Evolutionary conservation across 2,888 invertebrate species (phyloP).

Genomic region (Dryadula phaetusa): DNA sequence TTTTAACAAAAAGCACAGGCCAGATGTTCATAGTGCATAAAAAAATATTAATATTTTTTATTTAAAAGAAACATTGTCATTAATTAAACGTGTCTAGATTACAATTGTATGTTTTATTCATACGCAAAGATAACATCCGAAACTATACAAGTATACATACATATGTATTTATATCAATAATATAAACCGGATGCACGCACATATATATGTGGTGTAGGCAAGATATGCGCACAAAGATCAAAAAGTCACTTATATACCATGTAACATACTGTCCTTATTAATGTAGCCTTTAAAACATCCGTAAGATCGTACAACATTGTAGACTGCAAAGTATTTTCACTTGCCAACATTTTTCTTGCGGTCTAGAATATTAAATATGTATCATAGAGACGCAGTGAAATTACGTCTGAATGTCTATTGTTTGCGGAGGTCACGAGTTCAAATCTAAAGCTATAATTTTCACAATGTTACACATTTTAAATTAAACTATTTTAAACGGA

Average conservation of each 20-base stretch:
- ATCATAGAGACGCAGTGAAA: constrained; percentile 7
- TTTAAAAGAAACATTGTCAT: not conserved
- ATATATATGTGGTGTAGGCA: too few species aligned
- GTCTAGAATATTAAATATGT: constrained; percentile 46
- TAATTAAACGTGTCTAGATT: not conserved
- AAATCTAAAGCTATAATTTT: too few species aligned
- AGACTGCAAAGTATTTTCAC: constrained; percentile 37
- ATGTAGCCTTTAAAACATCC: constrained; percentile 27
- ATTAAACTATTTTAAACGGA: too few species aligned
- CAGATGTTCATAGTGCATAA: not conserved
- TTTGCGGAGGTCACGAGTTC: not conserved
- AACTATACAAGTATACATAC: not conserved
- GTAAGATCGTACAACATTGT: constrained; percentile 13
- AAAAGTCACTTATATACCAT: constrained; percentile 17
- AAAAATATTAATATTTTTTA: not conserved
- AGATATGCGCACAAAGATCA: constrained; percentile 18
- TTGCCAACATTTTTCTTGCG: constrained; percentile 50
- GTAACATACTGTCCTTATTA: constrained; percentile 20
- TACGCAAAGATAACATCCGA: constrained; percentile 24
- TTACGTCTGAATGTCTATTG: too few species aligned
- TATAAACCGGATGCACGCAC: constrained; percentile 39
- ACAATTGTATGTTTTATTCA: constrained; percentile 10
- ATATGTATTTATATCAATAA: constrained; percentile 32
- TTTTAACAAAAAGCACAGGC: not conserved
- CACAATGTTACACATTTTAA: too few species aligned